Base-by-base conservation (phyloP, 2,888 invertebrate species). In the Odontothrips loti region DNA sequence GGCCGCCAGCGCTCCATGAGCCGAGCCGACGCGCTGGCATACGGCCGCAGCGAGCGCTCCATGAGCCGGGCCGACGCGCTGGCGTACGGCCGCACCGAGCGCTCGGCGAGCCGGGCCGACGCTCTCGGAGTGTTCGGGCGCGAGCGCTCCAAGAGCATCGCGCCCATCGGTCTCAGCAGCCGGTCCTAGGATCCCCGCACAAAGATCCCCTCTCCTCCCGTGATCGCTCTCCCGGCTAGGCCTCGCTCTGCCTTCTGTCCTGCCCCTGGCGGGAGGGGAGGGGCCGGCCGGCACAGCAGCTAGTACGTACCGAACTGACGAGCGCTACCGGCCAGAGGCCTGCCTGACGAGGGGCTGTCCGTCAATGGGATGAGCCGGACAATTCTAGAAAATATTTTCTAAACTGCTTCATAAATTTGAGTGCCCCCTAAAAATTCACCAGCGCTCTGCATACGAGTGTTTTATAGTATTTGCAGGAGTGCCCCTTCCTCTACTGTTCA, bases 1-100 rank as follows among this genome's bases (percentile, higher is more conserved):
- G 68, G 68, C 68, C 68, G 68, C 68, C n/a, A 68, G 68, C 68
- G 68, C 68, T 68, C 68, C 68, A 68, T 68, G 68, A 68, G 68
- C 68, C 68, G 68, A 23, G 68, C 68, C 68, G 68, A 68, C 27
- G 68, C 27, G 68, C 68, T 68, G 68, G 68, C 68, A 23, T 68
- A 23, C 68, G 68, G 68, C 68, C n/a, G 68, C 4, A 68, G 23
- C 68, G 68, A 68, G 68, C 68, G 68, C 68, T 68, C 68, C 23
- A 23, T 23, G 23, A 68, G 68, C 68, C 68, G 68, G 68, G 68
- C 68, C 68, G 68, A 68, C 68, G 68, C 68, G 68, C 68, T 68
- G 23, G 68, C 68, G 68, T 68, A 23, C 68, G 68, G 68, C 68
- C n/a, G 68, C n/a, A 68, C 68, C 68, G 68, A 68, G 68, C 68